Evolutionary conservation across 2,888 invertebrate genomes (phyloP).

Genomic region (Dasypolia templi): DNA sequence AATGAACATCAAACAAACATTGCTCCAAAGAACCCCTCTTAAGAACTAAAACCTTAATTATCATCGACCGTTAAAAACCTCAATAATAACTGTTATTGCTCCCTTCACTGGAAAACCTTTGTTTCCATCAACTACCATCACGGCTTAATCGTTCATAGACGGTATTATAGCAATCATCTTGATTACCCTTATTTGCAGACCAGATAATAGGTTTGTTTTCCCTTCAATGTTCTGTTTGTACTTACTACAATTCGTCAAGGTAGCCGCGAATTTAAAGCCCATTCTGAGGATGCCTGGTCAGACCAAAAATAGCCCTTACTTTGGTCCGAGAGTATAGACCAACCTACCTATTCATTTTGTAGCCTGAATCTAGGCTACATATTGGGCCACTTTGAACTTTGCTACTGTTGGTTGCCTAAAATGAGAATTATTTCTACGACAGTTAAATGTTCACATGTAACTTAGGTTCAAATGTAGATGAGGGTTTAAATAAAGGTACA

Average conservation of each 20-base stretch:
- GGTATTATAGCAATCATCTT: conserved; percentile 68
- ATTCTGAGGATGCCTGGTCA: conserved; percentile 48
- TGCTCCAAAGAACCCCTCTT: not conserved
- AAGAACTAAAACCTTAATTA: conserved; percentile 5
- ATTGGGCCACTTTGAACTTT: conserved; percentile 35
- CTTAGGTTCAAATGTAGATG: not conserved
- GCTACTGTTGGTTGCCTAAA: conserved; percentile 6
- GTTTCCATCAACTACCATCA: conserved; percentile 37
- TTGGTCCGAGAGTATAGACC: not conserved
- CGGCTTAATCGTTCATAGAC: conserved; percentile 53
- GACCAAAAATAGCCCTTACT: conserved; percentile 42
- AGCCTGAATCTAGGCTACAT: conserved; percentile 28
- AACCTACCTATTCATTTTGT: conserved; percentile 6
- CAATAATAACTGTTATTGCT: conserved; percentile 36
- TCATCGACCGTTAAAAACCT: conserved; percentile 18
- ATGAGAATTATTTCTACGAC: conserved; percentile 28
- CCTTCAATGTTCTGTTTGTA: conserved; percentile 55
- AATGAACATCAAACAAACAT: not conserved
- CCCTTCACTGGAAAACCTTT: conserved; percentile 31
- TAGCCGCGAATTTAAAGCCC: conserved; percentile 22
- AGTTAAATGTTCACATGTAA: conserved; percentile 7
- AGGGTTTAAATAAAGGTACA: too few relatives aligned
- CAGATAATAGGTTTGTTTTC: conserved; percentile 68
- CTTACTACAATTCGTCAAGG: conserved; percentile 42
- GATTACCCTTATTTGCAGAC: conserved; percentile 66